Percentiles rank a stretch among this genome's conserved stretches.
Conservation (phyloP, 2,888 invertebrate species). For the Lacanobia oleracea region DNA sequence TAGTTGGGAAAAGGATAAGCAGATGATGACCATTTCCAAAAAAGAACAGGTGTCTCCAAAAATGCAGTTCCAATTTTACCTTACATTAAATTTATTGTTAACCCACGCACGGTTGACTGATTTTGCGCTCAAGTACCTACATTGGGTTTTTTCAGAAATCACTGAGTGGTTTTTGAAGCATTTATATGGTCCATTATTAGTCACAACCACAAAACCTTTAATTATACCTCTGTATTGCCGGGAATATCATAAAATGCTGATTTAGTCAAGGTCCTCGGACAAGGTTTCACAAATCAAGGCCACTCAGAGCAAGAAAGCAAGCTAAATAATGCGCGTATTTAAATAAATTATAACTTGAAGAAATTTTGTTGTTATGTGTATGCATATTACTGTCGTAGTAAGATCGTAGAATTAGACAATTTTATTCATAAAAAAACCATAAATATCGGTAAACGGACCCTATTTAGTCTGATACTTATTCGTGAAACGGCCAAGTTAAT, state of each 20-base stretch:
- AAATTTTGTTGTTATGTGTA: neutral
- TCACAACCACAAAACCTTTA: slow-evolving; percentile 25
- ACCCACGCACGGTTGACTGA: neutral
- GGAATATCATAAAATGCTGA: slow-evolving; percentile 44
- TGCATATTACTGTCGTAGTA: neutral
- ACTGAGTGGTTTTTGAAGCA: slow-evolving; percentile 18
- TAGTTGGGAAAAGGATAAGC: no score
- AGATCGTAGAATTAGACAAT: neutral
- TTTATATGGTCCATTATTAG: slow-evolving; percentile 13
- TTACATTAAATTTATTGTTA: neutral
- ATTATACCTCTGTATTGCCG: slow-evolving; percentile 19
- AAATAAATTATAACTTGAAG: slow-evolving; percentile 9
- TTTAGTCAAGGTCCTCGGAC: slow-evolving; percentile 38
- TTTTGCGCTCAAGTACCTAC: neutral
- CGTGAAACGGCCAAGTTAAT: neutral
- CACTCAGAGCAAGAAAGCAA: slow-evolving; percentile 31
- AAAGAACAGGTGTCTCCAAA: no score
- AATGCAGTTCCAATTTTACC: neutral
- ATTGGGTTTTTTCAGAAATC: slow-evolving; percentile 19
- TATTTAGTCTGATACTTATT: neutral
- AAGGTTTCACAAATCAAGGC: slow-evolving; percentile 46
- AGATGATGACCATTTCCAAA: no score
- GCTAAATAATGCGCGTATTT: neutral
- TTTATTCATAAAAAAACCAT: neutral
- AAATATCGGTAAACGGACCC: neutral